Evolutionary conservation across 2,797 vertebrate genomes (phyloP).

Genomic region (Schizothorax lantsangensis): DNA sequence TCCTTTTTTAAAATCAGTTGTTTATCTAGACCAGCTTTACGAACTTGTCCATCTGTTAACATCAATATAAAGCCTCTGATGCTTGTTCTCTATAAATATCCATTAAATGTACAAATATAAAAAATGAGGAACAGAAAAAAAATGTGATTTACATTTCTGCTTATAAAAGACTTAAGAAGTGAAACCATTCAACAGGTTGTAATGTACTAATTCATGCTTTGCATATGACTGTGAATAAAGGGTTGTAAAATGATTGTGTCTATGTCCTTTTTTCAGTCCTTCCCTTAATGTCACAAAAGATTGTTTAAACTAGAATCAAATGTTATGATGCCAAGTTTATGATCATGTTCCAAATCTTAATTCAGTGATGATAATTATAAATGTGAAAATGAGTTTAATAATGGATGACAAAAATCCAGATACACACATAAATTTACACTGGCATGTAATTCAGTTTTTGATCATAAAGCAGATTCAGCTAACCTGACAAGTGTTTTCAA

Average conservation of each 20-base stretch:
- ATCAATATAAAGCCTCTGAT: not conserved
- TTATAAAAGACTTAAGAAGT: not conserved
- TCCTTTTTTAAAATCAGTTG: conserved; percentile 1
- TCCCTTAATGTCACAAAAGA: not conserved
- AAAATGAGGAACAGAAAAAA: conserved; percentile 7
- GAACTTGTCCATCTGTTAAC: conserved; percentile 22
- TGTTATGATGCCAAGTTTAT: not conserved
- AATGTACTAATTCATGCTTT: conserved; percentile 51
- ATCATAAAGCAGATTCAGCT: not conserved
- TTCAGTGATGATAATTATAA: not conserved
- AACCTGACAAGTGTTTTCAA: not conserved
- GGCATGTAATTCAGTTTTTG: not conserved
- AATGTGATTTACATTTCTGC: not conserved
- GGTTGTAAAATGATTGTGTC: not conserved
- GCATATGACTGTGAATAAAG: conserved; percentile 58
- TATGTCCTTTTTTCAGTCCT: not conserved
- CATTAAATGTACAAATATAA: not conserved
- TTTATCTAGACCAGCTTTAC: conserved; percentile 14
- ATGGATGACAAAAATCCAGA: not conserved
- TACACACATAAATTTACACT: not conserved
- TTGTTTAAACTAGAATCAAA: not conserved
- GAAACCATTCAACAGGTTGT: not conserved
- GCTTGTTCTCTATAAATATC: not conserved
- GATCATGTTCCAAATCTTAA: conserved; percentile 12
- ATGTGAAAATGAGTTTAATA: not conserved